Evolutionary conservation across 2,113 vertebrate species (phyloP).

Genomic region (Dasyprocta punctata): DNA sequence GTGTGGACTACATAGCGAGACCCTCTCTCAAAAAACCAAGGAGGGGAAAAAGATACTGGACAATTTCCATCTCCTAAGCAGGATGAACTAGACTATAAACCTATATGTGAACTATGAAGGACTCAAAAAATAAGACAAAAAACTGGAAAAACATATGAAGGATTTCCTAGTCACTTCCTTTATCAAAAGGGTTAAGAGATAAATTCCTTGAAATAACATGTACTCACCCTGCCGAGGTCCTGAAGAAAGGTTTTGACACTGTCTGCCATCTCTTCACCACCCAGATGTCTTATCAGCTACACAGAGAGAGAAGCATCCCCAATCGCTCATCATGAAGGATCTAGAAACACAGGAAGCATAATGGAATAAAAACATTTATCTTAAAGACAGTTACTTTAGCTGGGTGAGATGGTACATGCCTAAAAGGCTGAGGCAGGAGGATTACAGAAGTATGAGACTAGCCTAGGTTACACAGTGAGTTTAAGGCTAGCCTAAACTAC

Average conservation of each 20-base stretch:
- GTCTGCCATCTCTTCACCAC: conserved; percentile 95
- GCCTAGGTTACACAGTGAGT: not conserved
- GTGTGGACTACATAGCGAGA: not conserved
- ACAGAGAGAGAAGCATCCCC: conserved; percentile 84
- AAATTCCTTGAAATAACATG: not conserved
- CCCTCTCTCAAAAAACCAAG: not conserved
- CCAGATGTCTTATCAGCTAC: conserved; percentile 92
- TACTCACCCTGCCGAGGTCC: conserved; percentile 95
- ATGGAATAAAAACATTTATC: not conserved
- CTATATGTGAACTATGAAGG: not conserved
- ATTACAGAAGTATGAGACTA: not conserved
- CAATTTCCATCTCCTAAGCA: not conserved
- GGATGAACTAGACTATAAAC: not conserved
- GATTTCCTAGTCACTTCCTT: conserved; percentile 2
- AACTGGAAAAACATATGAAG: not conserved
- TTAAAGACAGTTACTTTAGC: not conserved
- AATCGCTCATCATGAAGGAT: conserved; percentile 91
- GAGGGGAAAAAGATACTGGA: not conserved
- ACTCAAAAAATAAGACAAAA: not conserved
- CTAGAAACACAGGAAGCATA: conserved; percentile 71
- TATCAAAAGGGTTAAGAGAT: not conserved
- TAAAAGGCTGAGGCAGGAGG: not conserved
- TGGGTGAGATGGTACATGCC: not conserved
- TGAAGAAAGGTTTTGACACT: conserved; percentile 97
- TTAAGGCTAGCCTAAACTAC: not conserved